A percentile compares a stretch with the other conserved stretches of the same genome.
phyloP scores from a whole-genome alignment of 2,797 vertebrate genomes.

The Alouatta caraya region DNA sequence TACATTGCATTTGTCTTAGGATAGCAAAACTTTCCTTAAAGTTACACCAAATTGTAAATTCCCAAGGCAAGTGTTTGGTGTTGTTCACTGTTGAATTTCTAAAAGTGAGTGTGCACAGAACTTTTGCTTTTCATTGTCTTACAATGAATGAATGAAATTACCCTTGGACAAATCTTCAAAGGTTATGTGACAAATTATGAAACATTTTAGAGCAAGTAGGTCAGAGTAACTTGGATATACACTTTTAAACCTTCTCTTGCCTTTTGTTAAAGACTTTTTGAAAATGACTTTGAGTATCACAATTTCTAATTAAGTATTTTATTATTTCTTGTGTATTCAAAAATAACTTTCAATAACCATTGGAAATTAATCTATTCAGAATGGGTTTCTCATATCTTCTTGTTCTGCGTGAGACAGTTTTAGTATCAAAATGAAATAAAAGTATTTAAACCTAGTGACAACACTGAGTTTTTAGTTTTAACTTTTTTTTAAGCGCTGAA shows the following conservation, averaged over 20 bases:
- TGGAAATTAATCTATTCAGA: neutral
- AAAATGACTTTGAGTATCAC: neutral
- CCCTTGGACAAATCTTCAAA: neutral
- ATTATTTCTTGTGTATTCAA: neutral
- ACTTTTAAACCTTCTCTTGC: neutral
- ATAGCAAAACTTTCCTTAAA: neutral
- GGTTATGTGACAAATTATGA: neutral
- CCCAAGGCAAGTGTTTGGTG: neutral
- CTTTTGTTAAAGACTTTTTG: neutral
- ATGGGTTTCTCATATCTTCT: neutral
- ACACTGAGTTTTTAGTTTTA: neutral
- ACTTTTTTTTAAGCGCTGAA: neutral
- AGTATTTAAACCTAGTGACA: no score
- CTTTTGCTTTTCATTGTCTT: neutral
- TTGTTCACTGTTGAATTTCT: neutral
- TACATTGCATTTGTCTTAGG: no score
- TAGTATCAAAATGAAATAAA: neutral
- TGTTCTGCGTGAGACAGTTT: neutral
- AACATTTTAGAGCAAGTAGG: neutral
- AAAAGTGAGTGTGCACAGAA: neutral
- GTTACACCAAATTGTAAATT: neutral
- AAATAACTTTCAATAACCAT: neutral
- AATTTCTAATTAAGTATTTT: neutral
- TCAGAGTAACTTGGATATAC: no score
- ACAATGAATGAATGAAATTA: neutral